Percentiles rank a stretch among this genome's conserved stretches.
Evolutionary conservation across 92 coral and sea anemone genomes (phyloP).

Genomic region (Anthopleura xanthogrammica): DNA sequence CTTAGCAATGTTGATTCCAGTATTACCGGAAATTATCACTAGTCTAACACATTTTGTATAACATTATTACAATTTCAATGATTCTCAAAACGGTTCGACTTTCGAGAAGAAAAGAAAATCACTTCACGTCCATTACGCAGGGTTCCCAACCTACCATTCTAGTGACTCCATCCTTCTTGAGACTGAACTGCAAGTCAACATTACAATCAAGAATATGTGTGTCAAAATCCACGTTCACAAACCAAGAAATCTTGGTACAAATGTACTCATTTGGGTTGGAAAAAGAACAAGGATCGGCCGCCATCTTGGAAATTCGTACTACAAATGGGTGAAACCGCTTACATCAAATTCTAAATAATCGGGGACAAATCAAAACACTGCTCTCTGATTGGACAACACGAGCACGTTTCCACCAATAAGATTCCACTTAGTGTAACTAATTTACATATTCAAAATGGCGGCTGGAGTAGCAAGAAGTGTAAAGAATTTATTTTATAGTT

Average conservation of each 20-base stretch:
- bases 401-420: background rate
- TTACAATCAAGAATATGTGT: slow-evolving; percentile 65
- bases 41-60: no score
- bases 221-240: slow-evolving; percentile 63
- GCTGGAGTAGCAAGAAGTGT: slow-evolving; percentile 28
- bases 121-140: background rate
- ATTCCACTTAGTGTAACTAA: slow-evolving; percentile 17
- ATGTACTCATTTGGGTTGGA: slow-evolving; percentile 51
- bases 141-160: slow-evolving; percentile 51
- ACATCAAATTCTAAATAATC: background rate
- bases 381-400: slow-evolving; percentile 1
- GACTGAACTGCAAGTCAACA: slow-evolving; percentile 60
- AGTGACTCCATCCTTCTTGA: slow-evolving; percentile 55
- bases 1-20: no score
- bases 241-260: slow-evolving; percentile 70
- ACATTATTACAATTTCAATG: no score
- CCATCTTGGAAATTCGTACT: slow-evolving; percentile 15
- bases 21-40: no score
- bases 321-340: slow-evolving; percentile 13
- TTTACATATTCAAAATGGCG: slow-evolving; percentile 50
- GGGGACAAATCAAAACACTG: background rate
- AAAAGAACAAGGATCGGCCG: slow-evolving; percentile 81
- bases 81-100: no score
- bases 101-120: no score
- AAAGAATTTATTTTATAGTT: slow-evolving; percentile 15